Base-by-base conservation (phyloP, 2,113 vertebrate species). In the Barnardius zonarius region DNA sequence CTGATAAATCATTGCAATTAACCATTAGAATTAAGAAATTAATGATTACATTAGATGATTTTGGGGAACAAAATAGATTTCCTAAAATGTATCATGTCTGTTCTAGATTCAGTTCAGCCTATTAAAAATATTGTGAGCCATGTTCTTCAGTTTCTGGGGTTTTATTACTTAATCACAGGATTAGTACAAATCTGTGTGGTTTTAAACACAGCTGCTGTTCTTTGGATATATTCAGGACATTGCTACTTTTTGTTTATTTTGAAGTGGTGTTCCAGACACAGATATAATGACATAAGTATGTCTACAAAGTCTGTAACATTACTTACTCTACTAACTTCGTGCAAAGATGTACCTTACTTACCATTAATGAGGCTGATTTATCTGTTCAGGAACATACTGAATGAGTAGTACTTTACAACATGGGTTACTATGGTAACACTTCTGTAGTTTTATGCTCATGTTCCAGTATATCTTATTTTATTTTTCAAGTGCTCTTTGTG, bases 391-490 rank as follows among this genome's bases (percentile, higher is more conserved):
- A 82, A 81, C 86, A 75, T 83, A 39, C 74, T 44, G 76, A 67
- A 52, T 95, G 85, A 88, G 67, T n/a, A 86, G 70, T 84, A 37
- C 79, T 94, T 95, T 92, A 70, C 37, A 87, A 52, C 43, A 37
- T 18, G 51, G 72, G 92, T 96, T 95, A 59, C 94, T 90, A 90
- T 97, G 92, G 97, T 62, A 97, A 97, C 97, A 18, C n/a, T 78
- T 88, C 69, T 86, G 27, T 70, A 91, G 49, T 79, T 93, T 87
- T 92, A 92, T 79, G 28, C 37, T 93, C 43, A 61, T 90, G 69
- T 87, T 95, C 94, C 74, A 83, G 73, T 55, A 93, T 86, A 87
- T 69, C 75, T 93, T 92, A 83, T 52, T 93, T 95, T 93, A 91
- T 94, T 51, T 95, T 95, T 94, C 77, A 54, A 72, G 92, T 91